Evolutionary conservation across 2,113 vertebrate genomes (phyloP), one percentile per base, ranked within the genome.

Genomic region (Mastomys natalensis): DNA sequence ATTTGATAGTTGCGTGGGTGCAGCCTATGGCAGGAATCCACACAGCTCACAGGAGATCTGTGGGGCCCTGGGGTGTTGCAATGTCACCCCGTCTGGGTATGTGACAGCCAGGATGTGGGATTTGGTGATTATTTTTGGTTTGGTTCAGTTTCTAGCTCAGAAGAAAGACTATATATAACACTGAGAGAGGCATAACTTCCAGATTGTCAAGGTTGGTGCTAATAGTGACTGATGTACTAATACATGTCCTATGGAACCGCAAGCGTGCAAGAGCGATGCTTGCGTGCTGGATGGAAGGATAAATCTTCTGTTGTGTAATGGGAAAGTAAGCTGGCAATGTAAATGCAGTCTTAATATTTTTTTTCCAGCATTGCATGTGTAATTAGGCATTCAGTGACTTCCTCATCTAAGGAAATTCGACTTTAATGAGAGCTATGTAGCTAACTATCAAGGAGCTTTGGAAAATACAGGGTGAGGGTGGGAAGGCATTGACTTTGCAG

Each of bases 41-140:
- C 86, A 93, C 77, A 93, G 96, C 91, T 97, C 97, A 97, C 94
- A 96, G 94, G 97, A 97, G 97, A 97, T 53, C 66, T 90, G 72
- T 95, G 94, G 84, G 94, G 45, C 96, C 88, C 93, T 51, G 43
- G 95, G 92, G 96, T 98, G 95, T 96, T 89, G 95, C 55, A 90
- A 68, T 98, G 96, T 84, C 66, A 91, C 84, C 96, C 86, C 82
- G 26, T 80, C 97, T 98, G 95, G 95, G 96, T 98, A 98, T 96
- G 97, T 97, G 97, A 97, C 97, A 98, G 97, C 96, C 92, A 96
- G 97, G 93, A 97, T 95, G 96, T 97, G 97, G 97, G 96, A 96
- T 95, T 96, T 96, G 96, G 95, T 96, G 97, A 98, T 97, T 98
- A 98, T 98, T 98, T 98, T 98, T 87, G 97, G 96, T 97, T 97